Evolutionary conservation across 2,888 invertebrate genomes (phyloP).

Genomic region (Drosophila kanekoi): DNA sequence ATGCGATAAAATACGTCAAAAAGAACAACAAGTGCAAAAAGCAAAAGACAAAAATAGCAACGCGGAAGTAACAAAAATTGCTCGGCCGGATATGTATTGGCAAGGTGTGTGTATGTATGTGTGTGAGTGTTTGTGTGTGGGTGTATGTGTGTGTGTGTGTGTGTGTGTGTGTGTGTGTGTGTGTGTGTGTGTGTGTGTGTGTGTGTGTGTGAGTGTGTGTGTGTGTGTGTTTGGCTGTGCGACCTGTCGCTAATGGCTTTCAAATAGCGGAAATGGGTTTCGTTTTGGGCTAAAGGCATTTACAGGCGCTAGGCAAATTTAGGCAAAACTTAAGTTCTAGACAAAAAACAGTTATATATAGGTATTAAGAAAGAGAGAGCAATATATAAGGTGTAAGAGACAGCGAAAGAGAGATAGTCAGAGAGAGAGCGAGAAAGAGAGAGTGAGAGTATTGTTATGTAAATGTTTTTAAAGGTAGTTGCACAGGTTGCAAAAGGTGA

Average conservation of each 20-base stretch:
- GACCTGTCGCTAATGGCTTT: conserved; percentile 41
- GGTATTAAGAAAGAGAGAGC: conserved; percentile 6
- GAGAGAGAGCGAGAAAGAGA: conserved; percentile 13
- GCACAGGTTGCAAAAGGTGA: conserved; percentile 17
- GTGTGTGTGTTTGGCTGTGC: conserved; percentile 9
- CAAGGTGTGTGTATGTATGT: conserved; percentile 9
- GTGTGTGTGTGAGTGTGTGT: conserved; percentile 1
- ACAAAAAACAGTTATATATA: conserved; percentile 12
- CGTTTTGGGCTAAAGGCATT: conserved; percentile 36
- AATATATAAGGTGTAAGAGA: conserved; percentile 8
- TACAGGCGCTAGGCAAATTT: conserved; percentile 30
- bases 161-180: conserved; percentile 12
- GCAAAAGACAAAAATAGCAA: conserved; percentile 66
- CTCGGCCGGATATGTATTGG: conserved; percentile 18
- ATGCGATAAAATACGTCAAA: conserved; percentile 42
- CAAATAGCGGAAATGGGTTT: conserved; percentile 25
- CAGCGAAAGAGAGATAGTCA: conserved; percentile 11
- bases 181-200: background rate
- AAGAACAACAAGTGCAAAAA: conserved; percentile 38
- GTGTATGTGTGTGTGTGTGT: conserved; percentile 7
- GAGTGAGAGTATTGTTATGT: conserved; percentile 13
- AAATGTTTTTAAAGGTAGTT: conserved; percentile 4
- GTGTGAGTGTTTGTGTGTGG: background rate
- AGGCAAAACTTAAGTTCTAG: conserved; percentile 22
- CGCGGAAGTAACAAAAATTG: conserved; percentile 47